Evolutionary conservation across 2,797 vertebrate genomes (phyloP).

Genomic region (Vespertilio murinus): DNA sequence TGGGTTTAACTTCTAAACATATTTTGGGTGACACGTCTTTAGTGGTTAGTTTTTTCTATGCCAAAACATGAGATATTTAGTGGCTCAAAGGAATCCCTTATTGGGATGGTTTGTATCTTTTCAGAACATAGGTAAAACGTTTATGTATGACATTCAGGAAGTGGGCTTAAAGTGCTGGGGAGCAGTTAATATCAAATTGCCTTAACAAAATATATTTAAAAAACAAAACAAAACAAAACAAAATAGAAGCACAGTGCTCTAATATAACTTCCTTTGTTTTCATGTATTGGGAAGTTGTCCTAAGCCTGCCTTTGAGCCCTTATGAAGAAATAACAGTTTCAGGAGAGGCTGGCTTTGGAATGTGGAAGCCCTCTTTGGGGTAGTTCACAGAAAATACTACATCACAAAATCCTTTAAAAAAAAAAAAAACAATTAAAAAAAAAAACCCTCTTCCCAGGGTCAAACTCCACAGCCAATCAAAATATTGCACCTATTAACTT

Average conservation of each 20-base stretch:
- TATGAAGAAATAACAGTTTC: slow-evolving; percentile 31
- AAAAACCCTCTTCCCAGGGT: background rate
- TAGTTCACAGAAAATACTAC: slow-evolving; percentile 49
- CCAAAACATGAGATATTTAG: slow-evolving; percentile 59
- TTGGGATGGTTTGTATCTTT: background rate
- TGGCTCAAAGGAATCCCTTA: slow-evolving; percentile 21
- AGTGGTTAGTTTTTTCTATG: slow-evolving; percentile 31
- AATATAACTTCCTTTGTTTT: slow-evolving; percentile 30
- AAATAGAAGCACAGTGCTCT: background rate
- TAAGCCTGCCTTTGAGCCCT: slow-evolving; percentile 36
- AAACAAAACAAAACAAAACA: background rate
- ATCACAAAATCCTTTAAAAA: slow-evolving; percentile 30
- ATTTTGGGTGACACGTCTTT: slow-evolving; percentile 51
- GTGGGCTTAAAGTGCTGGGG: background rate
- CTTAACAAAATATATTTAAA: slow-evolving; percentile 38
- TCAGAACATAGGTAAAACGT: slow-evolving; percentile 19
- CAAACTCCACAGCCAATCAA: slow-evolving; percentile 58
- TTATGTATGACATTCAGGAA: background rate
- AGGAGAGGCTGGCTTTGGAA: background rate
- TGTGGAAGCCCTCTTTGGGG: slow-evolving; percentile 18
- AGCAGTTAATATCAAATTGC: slow-evolving; percentile 15
- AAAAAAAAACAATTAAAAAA: background rate
- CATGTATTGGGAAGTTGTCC: slow-evolving; percentile 52
- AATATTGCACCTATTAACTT: slow-evolving; percentile 49
- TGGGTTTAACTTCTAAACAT: slow-evolving; percentile 38